Evolutionary conservation across 2,797 vertebrate genomes (phyloP).

Genomic region (Acrossocheilus fasciatus): DNA sequence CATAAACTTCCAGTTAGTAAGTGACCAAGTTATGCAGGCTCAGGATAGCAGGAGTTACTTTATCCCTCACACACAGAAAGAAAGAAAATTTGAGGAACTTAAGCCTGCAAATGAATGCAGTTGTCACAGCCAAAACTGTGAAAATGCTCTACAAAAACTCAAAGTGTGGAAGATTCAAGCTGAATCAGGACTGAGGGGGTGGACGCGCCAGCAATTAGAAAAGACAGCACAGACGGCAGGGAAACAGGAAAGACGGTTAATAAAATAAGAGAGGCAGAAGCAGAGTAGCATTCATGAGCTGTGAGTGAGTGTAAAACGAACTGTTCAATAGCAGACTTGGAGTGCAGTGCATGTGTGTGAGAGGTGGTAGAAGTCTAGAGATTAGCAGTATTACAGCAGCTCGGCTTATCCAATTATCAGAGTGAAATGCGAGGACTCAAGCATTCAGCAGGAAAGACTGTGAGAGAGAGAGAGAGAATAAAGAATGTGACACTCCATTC

Average conservation of each 20-base stretch:
- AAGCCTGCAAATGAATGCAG: neutral
- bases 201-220: neutral
- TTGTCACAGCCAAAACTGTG: neutral
- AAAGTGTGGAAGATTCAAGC: neutral
- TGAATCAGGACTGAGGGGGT: neutral
- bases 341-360: neutral
- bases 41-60: neutral
- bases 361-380: conserved; percentile 36
- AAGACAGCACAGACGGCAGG: neutral
- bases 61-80: neutral
- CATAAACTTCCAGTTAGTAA: neutral
- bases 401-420: conserved; percentile 74
- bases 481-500: neutral
- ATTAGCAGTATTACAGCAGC: conserved; percentile 67
- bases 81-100: neutral
- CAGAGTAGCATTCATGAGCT: neutral
- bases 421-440: conserved; percentile 69
- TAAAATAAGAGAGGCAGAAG: neutral
- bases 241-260: neutral
- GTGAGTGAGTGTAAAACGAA: neutral
- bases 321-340: neutral
- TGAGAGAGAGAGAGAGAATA: conserved; percentile 50
- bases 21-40: neutral
- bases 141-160: neutral
- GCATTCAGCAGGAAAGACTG: conserved; percentile 61